Base-by-base conservation (phyloP, 37 sponge, comb jelly and placozoan genomes). In the Geodia barretti region DNA sequence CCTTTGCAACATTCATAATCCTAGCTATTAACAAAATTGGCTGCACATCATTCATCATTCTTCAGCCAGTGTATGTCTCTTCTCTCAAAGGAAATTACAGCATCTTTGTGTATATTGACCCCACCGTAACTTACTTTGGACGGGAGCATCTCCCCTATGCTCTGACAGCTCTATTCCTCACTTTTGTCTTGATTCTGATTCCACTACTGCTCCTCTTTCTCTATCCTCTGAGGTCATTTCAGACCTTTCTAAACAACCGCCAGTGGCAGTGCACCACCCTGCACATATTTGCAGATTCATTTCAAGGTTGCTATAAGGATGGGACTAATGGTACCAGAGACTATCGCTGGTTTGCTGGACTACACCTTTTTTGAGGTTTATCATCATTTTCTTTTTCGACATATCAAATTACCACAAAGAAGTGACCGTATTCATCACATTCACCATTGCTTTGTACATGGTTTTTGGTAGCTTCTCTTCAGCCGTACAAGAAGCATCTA, bases 1-100 rank as follows among this genome's bases (percentile, higher is more conserved):
- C 82, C n/a, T 82, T 72, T 34, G 41, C 74, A 61, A 82, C 82
- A 30, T 82, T 82, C 30, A 61, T 82, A n/a, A 7, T 82, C 5
- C 73, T 82, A 5, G 47, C 82, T 28, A 38, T 73, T 62, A 35
- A 26, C 0, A 82, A 82, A 34, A 61, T 82, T 60, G 36, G 63
- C 42, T 63, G 73, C 60, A 64, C 60, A 8, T 72, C 82, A 2
- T 82, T 82, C 34, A 36, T 63, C 5, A 3, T 82, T 1, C 41
- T 82, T 21, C 1, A 33, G 7, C 74, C 73, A 60, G 62, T 36
- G 36, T 4, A 58, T 21, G 41, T 82, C 5, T 82, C 72, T 61
- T 39, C 19, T 36, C 0, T 61, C 29, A 72, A 25, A 39, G 72
- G 65, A 2, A 37, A 31, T 28, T 14, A 58, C 4, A 17, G 32